A percentile compares a stretch with the other conserved stretches of the same genome.
phyloP scores from a whole-genome alignment of 2,797 vertebrate species.

The Takifugu rubripes region DNA sequence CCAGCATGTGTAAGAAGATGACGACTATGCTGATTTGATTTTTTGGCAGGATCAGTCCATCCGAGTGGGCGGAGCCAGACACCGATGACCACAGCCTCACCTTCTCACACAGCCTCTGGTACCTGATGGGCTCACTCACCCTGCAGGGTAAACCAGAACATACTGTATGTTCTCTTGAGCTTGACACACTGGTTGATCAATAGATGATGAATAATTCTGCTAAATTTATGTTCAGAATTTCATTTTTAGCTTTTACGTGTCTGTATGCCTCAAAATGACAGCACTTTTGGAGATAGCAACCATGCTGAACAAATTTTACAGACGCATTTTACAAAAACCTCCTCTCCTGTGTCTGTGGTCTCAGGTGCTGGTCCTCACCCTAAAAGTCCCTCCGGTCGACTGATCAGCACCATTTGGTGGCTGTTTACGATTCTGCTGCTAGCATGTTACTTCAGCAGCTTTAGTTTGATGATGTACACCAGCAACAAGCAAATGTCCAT shows the following conservation, averaged over 20 bases:
- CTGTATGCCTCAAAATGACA: too few relatives aligned
- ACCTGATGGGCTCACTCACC: constrained; percentile 82
- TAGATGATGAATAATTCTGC: too few relatives aligned
- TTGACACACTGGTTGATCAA: too few relatives aligned
- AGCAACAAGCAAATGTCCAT: constrained; percentile 71
- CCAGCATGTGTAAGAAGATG: too few relatives aligned
- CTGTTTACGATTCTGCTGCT: constrained; percentile 82
- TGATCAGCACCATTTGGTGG: constrained; percentile 87
- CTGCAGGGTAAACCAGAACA: constrained; percentile 81
- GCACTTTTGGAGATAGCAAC: too few relatives aligned
- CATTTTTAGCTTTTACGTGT: too few relatives aligned
- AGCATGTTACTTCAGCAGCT: constrained; percentile 82
- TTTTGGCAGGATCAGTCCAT: constrained; percentile 75
- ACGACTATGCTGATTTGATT: too few relatives aligned
- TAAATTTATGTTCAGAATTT: too few relatives aligned
- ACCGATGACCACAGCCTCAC: constrained; percentile 79
- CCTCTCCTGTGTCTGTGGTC: background rate
- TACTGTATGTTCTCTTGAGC: too few relatives aligned
- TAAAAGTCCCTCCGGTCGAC: constrained; percentile 78
- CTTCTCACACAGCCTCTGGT: constrained; percentile 88
- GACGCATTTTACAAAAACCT: too few relatives aligned
- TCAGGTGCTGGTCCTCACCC: constrained; percentile 84
- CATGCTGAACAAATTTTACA: too few relatives aligned
- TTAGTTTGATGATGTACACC: constrained; percentile 68
- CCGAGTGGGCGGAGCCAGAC: constrained; percentile 81